Evolutionary conservation across 2,113 vertebrate species (phyloP).

Genomic region (Anoura caudifer): DNA sequence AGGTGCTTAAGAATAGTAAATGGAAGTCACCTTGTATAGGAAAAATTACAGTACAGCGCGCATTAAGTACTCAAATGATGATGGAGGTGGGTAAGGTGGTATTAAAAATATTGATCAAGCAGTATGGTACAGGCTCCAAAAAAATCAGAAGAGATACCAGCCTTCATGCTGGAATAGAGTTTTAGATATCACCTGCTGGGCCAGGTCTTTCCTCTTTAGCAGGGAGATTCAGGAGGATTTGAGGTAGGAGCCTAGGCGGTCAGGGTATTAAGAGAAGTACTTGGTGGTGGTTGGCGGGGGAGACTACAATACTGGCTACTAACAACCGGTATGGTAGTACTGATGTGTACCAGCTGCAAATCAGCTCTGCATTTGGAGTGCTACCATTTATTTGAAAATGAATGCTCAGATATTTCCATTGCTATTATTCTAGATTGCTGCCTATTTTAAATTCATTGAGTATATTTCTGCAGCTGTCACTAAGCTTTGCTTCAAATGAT

Average conservation of each 20-base stretch:
- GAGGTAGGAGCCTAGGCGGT: neutral
- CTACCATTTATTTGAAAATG: conserved; percentile 48
- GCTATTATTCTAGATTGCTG: conserved; percentile 68
- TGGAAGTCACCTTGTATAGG: neutral
- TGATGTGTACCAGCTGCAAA: neutral
- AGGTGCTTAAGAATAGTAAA: neutral
- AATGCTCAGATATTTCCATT: conserved; percentile 27
- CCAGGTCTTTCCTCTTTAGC: neutral
- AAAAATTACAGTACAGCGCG: neutral
- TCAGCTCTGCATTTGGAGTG: neutral
- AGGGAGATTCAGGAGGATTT: neutral
- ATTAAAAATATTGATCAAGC: neutral
- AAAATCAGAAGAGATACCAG: neutral
- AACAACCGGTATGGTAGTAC: too few species aligned
- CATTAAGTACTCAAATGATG: neutral
- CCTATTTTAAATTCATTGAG: conserved; percentile 69
- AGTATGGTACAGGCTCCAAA: neutral
- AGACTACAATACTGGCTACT: neutral
- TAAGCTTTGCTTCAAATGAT: conserved; percentile 80
- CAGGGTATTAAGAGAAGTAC: neutral
- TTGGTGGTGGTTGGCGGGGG: neutral
- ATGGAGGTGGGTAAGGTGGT: neutral
- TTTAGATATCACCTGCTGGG: neutral
- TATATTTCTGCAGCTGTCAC: conserved; percentile 83
- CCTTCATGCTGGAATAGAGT: neutral